phyloP scores from a whole-genome alignment of 2,888 invertebrate species.

The Acleris literana region DNA sequence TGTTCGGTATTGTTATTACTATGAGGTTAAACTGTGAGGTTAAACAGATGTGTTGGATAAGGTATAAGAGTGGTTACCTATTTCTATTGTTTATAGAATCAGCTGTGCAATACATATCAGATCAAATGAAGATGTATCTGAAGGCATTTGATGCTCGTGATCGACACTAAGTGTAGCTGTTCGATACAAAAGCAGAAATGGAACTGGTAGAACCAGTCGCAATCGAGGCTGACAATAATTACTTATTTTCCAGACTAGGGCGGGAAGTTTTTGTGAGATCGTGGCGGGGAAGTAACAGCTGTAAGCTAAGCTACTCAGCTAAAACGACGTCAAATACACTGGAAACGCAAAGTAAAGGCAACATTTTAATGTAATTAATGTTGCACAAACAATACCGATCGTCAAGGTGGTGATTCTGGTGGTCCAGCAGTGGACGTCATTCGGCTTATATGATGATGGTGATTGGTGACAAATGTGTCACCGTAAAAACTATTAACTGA shows the following conservation, averaged over 20 bases:
- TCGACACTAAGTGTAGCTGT: slow-evolving; percentile 1
- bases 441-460: no score
- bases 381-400: no score
- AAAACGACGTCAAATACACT: no score
- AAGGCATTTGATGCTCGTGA: slow-evolving; percentile 2
- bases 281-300: not conserved
- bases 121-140: not conserved
- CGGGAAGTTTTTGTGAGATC: slow-evolving; percentile 6
- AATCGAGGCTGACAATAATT: slow-evolving; percentile 18
- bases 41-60: not conserved
- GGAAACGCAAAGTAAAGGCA: not conserved
- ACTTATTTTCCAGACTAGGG: slow-evolving; percentile 13
- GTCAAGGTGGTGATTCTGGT: no score
- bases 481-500: no score
- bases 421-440: no score
- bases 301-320: not conserved
- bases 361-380: not conserved
- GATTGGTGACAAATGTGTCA: no score
- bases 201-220: slow-evolving; percentile 18
- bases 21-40: no score
- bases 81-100: not conserved
- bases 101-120: not conserved
- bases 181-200: slow-evolving; percentile 17
- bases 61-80: no score
- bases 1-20: no score